Conservation (phyloP, 1,140 invertebrate genomes). For the Belonocnema kinseyi region DNA sequence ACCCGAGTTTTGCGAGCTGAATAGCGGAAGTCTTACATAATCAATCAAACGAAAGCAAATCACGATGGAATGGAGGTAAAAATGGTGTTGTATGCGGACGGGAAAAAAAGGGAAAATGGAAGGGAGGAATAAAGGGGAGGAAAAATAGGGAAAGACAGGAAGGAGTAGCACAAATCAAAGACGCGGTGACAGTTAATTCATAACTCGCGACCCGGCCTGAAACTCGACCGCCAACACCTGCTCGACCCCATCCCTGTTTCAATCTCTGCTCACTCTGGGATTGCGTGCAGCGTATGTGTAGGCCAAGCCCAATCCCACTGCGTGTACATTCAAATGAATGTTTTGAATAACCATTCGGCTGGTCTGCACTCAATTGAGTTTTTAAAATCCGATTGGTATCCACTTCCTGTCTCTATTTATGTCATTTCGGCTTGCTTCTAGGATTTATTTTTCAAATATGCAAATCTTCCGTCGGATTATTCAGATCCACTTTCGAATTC, state of each 20-base stretch:
- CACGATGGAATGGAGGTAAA: neutral
- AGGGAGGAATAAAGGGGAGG: neutral
- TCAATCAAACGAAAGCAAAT: constrained; percentile 26
- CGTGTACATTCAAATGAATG: constrained; percentile 24
- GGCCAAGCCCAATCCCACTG: constrained; percentile 26
- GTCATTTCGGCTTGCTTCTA: constrained; percentile 26
- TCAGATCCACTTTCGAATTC: neutral
- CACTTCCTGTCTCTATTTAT: constrained; percentile 27
- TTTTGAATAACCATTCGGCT: constrained; percentile 36
- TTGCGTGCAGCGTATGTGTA: constrained; percentile 14
- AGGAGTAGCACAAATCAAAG: constrained; percentile 16
- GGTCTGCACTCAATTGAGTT: constrained; percentile 27
- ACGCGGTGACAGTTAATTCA: constrained; percentile 23
- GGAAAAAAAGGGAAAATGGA: neutral
- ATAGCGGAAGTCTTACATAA: neutral
- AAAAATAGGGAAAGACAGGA: neutral
- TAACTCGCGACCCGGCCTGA: constrained; percentile 14
- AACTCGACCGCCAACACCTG: constrained; percentile 12
- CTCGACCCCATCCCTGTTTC: constrained; percentile 16
- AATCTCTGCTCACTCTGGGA: constrained; percentile 7
- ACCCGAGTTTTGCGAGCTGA: neutral
- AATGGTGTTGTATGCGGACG: neutral
- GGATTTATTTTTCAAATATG: constrained; percentile 29
- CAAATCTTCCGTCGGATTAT: constrained; percentile 23
- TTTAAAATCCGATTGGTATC: constrained; percentile 20